Evolutionary conservation across 2,797 vertebrate genomes (phyloP).

Genomic region (Trematomus bernacchii): DNA sequence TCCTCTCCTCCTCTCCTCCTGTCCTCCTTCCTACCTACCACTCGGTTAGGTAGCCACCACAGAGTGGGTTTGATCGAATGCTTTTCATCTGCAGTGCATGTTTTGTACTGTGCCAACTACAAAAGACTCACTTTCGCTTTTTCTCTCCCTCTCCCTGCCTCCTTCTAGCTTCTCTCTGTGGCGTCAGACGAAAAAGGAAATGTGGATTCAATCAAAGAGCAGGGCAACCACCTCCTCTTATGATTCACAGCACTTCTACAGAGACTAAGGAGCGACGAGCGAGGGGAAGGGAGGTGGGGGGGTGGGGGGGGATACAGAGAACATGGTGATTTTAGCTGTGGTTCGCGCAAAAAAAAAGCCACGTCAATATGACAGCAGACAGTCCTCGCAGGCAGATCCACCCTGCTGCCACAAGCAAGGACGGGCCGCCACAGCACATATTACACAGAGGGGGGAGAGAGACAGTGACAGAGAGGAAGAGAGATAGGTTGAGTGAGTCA

Average conservation of each 20-base stretch:
- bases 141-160: constrained; percentile 52
- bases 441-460: constrained; percentile 12
- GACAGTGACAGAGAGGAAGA: not conserved
- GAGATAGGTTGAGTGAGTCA: constrained; percentile 53
- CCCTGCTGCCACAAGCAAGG: constrained; percentile 67
- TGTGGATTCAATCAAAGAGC: constrained; percentile 78
- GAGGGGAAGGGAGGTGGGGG: constrained; percentile 8
- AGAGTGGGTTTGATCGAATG: constrained; percentile 84
- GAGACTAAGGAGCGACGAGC: constrained; percentile 48
- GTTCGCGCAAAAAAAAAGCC: constrained; percentile 55
- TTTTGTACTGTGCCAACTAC: constrained; percentile 78
- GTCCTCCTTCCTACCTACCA: constrained; percentile 50
- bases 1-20: constrained; percentile 15
- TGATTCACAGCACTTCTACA: constrained; percentile 72
- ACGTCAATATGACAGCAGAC: constrained; percentile 75
- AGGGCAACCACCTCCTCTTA: constrained; percentile 72
- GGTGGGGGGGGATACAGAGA: constrained; percentile 41
- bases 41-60: constrained; percentile 81
- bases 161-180: constrained; percentile 41
- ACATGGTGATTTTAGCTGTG: constrained; percentile 65
- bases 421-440: constrained; percentile 48
- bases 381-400: constrained; percentile 64
- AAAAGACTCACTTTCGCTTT: constrained; percentile 76
- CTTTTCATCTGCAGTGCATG: constrained; percentile 87
- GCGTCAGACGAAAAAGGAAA: constrained; percentile 58